These are phyloP conservation scores for Cirrhinus mrigala DNA, from an alignment of 2,797 vertebrate genomes.

Conservation along the genomic window DNA sequence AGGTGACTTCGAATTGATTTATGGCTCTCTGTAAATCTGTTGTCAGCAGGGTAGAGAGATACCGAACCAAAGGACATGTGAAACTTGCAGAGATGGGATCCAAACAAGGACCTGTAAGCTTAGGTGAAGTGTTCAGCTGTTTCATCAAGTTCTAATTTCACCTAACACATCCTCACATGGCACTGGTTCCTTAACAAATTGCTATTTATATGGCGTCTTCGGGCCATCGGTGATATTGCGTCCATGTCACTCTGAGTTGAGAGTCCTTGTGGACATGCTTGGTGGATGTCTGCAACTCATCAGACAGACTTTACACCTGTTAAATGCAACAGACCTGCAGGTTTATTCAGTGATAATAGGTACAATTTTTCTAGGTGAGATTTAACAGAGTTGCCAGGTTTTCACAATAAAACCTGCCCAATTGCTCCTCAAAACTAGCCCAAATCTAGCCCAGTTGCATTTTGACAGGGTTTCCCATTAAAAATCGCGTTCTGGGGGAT, in stretches of 20 bases:
- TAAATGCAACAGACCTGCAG: background rate
- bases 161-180: slow-evolving; percentile 74
- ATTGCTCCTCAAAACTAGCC: too few species aligned
- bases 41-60: slow-evolving; percentile 57
- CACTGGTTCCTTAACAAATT: slow-evolving; percentile 62
- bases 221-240: slow-evolving; percentile 30
- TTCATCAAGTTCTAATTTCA: slow-evolving; percentile 75
- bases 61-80: slow-evolving; percentile 65
- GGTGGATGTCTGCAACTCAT: background rate
- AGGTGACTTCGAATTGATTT: slow-evolving; percentile 31
- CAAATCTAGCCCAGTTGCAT: too few species aligned
- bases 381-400: background rate
- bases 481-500: too few species aligned
- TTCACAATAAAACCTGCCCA: too few species aligned
- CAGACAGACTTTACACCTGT: background rate
- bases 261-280: slow-evolving; percentile 1
- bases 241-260: slow-evolving; percentile 30
- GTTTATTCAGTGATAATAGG: background rate
- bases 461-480: too few species aligned
- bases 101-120: slow-evolving; percentile 70
- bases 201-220: slow-evolving; percentile 69
- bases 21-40: slow-evolving; percentile 43
- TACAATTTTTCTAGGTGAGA: background rate
- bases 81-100: slow-evolving; percentile 57
- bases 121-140: slow-evolving; percentile 76